A percentile compares a stretch with the other conserved stretches of the same genome.
Conservation (phyloP, 2,888 invertebrate genomes). For the Cylindroiulus punctatus region DNA sequence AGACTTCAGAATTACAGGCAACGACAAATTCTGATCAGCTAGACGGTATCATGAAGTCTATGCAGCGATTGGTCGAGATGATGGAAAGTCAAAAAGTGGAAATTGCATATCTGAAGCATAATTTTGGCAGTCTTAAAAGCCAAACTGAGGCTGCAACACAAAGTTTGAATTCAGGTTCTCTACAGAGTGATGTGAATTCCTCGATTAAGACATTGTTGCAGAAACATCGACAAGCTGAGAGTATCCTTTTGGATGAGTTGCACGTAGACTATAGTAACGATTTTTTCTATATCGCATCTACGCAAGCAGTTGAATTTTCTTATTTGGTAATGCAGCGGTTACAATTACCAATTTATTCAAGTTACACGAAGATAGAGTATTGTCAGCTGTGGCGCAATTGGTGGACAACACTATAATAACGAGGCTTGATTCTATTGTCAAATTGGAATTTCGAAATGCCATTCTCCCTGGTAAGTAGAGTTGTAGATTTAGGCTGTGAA, state of each 20-base stretch:
- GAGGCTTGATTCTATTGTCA: constrained; percentile 71
- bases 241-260: too few species aligned
- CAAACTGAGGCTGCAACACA: neutral
- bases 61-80: neutral
- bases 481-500: too few species aligned
- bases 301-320: too few species aligned
- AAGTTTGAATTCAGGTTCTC: neutral
- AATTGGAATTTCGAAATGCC: constrained; percentile 71
- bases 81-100: constrained; percentile 47
- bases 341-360: constrained; percentile 17
- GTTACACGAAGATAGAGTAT: constrained; percentile 63
- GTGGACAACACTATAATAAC: constrained; percentile 69
- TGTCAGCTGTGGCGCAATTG: constrained; percentile 71
- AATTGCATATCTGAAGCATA: constrained; percentile 26
- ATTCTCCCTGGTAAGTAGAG: constrained; percentile 65
- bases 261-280: too few species aligned
- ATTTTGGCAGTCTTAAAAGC: neutral
- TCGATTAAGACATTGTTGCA: constrained; percentile 39
- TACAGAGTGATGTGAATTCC: constrained; percentile 50
- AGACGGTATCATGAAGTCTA: neutral
- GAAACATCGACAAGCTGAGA: constrained; percentile 51
- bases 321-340: constrained; percentile 26
- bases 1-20: neutral
- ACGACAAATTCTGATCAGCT: constrained; percentile 12
- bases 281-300: too few species aligned